A percentile compares a stretch with the other conserved stretches of the same genome.
Conservation (phyloP, 2,797 vertebrate genomes). For the Jordanella pulchra region DNA sequence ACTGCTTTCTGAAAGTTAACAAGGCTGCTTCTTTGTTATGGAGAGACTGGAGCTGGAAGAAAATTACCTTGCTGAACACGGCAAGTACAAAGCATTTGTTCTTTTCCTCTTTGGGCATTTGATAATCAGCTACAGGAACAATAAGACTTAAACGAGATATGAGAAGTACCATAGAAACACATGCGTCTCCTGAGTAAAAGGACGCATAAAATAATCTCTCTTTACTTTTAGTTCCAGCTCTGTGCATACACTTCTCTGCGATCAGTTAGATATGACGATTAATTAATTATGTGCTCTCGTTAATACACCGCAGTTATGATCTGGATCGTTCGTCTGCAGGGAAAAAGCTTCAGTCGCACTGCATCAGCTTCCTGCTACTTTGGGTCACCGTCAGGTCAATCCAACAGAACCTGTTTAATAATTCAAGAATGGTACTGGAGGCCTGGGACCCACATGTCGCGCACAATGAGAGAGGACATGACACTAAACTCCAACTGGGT, state of each 20-base stretch:
- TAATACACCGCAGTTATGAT: slow-evolving; percentile 35
- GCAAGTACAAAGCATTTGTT: slow-evolving; percentile 19
- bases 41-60: slow-evolving; percentile 27
- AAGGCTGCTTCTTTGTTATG: slow-evolving; percentile 35
- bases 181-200: slow-evolving; percentile 5
- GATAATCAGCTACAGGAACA: slow-evolving; percentile 53
- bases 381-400: slow-evolving; percentile 55
- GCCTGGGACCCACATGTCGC: slow-evolving; percentile 50
- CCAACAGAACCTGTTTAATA: slow-evolving; percentile 60
- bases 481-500: slow-evolving; percentile 50
- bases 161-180: slow-evolving; percentile 24
- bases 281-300: slow-evolving; percentile 50
- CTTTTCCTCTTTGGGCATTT: slow-evolving; percentile 41
- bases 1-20: slow-evolving; percentile 28
- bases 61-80: slow-evolving; percentile 41
- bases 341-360: slow-evolving; percentile 28
- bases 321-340: slow-evolving; percentile 19
- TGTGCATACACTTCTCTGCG: slow-evolving; percentile 22
- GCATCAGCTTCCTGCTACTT: slow-evolving; percentile 32
- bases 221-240: slow-evolving; percentile 36
- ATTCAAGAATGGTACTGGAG: slow-evolving; percentile 52
- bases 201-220: slow-evolving; percentile 23
- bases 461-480: slow-evolving; percentile 41
- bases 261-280: slow-evolving; percentile 47
- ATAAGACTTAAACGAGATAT: slow-evolving; percentile 30